Evolutionary conservation across 2,113 vertebrate species (phyloP).

Genomic region (Brachionichthys hirsutus): DNA sequence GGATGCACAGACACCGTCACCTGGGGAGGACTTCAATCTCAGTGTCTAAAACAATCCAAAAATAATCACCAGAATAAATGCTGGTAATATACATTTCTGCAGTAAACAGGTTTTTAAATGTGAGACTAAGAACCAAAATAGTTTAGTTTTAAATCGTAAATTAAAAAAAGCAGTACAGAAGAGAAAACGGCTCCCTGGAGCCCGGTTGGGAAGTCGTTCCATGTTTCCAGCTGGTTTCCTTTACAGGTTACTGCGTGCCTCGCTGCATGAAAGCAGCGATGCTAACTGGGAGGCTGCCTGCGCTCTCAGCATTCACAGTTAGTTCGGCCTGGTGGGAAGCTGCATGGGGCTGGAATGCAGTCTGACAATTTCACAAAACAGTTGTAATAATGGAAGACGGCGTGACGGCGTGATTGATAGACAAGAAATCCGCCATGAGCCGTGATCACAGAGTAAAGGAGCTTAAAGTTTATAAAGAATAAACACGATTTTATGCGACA

Average conservation of each 20-base stretch:
- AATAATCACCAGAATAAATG: too few relatives aligned
- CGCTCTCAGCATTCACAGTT: slow-evolving; percentile 32
- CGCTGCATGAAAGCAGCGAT: slow-evolving; percentile 9
- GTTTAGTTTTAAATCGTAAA: too few relatives aligned
- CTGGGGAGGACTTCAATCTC: slow-evolving; percentile 3
- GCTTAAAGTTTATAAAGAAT: slow-evolving; percentile 10
- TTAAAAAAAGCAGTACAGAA: too few relatives aligned
- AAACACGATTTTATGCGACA: slow-evolving; percentile 13
- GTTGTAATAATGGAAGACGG: slow-evolving; percentile 26
- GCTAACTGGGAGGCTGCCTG: not conserved
- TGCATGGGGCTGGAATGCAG: slow-evolving; percentile 42
- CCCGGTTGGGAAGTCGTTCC: too few relatives aligned
- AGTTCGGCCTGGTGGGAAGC: slow-evolving; percentile 54
- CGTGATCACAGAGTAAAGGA: slow-evolving; percentile 6
- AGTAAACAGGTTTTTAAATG: too few relatives aligned
- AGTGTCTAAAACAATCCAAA: not conserved
- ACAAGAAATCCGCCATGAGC: not conserved
- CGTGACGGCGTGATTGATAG: not conserved
- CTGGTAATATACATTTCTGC: too few relatives aligned
- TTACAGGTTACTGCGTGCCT: not conserved
- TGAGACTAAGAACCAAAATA: too few relatives aligned
- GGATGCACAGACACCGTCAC: slow-evolving; percentile 9
- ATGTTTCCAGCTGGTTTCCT: not conserved
- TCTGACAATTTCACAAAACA: slow-evolving; percentile 52
- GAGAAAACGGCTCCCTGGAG: too few relatives aligned